phyloP scores from a whole-genome alignment of 2,888 invertebrate species.

The Melanophora roralis region DNA sequence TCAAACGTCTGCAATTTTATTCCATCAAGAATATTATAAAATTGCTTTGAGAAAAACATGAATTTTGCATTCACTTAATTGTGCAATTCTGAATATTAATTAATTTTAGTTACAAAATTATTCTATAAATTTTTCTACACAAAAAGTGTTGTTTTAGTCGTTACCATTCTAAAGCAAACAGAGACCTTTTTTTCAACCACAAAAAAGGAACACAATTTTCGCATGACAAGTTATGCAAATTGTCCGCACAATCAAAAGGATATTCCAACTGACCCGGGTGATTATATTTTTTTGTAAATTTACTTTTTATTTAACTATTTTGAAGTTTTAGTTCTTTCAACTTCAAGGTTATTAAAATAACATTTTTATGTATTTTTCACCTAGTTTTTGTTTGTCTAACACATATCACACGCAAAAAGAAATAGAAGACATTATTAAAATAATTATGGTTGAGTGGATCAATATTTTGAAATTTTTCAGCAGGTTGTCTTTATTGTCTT shows the following conservation, averaged over 20 bases:
- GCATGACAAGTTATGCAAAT: conserved; percentile 65
- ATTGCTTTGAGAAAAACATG: conserved; percentile 66
- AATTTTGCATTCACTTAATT: conserved; percentile 74
- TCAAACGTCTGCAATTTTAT: not conserved
- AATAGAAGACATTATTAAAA: conserved; percentile 55
- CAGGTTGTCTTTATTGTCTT: not conserved
- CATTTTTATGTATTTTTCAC: conserved; percentile 1
- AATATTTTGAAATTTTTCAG: conserved; percentile 16
- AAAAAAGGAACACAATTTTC: conserved; percentile 44
- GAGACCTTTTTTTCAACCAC: not conserved
- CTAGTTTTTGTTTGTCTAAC: conserved; percentile 14
- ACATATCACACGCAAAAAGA: not conserved
- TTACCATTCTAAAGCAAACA: not conserved
- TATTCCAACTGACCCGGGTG: conserved; percentile 34
- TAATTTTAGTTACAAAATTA: conserved; percentile 48
- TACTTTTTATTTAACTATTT: not conserved
- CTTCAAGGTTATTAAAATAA: conserved; percentile 26
- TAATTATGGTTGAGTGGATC: conserved; percentile 55
- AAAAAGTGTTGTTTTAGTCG: conserved; percentile 28
- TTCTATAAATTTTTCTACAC: conserved; percentile 54
- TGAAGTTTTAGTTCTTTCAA: not conserved
- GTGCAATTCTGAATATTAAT: conserved; percentile 48
- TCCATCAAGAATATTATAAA: not conserved
- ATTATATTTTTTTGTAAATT: conserved; percentile 1
- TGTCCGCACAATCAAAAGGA: conserved; percentile 47